Conservation (phyloP, 2,113 vertebrate species). For the Xenopus borealis region DNA sequence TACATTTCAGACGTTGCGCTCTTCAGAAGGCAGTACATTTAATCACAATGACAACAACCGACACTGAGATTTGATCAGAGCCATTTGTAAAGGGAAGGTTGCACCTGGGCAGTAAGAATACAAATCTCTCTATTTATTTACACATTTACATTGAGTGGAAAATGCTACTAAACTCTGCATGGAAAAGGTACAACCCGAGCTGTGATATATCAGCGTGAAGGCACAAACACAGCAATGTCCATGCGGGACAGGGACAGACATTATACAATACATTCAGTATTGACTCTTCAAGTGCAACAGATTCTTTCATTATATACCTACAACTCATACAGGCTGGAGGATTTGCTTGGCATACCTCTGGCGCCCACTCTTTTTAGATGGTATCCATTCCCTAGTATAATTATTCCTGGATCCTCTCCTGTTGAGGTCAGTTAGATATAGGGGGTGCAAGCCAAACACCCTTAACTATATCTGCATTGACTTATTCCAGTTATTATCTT, state of each 20-base stretch:
- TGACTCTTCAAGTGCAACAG: background rate
- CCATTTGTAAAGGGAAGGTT: background rate
- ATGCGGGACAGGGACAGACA: background rate
- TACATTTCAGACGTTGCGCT: too few species aligned
- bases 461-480: too few species aligned
- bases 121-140: constrained; percentile 27
- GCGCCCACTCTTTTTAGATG: background rate
- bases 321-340: background rate
- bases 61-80: too few species aligned
- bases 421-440: too few species aligned
- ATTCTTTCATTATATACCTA: background rate
- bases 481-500: too few species aligned
- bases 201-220: background rate
- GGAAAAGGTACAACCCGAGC: background rate
- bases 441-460: too few species aligned
- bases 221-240: background rate
- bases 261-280: constrained; percentile 3
- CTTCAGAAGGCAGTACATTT: too few species aligned
- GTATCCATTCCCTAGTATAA: background rate
- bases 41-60: too few species aligned
- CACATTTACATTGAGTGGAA: constrained; percentile 26
- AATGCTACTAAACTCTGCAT: background rate
- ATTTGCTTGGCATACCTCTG: background rate
- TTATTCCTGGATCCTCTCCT: too few species aligned
- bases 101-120: constrained; percentile 17